Evolutionary conservation across 2,888 invertebrate species (phyloP).

Genomic region (Scotopteryx bipunctaria): DNA sequence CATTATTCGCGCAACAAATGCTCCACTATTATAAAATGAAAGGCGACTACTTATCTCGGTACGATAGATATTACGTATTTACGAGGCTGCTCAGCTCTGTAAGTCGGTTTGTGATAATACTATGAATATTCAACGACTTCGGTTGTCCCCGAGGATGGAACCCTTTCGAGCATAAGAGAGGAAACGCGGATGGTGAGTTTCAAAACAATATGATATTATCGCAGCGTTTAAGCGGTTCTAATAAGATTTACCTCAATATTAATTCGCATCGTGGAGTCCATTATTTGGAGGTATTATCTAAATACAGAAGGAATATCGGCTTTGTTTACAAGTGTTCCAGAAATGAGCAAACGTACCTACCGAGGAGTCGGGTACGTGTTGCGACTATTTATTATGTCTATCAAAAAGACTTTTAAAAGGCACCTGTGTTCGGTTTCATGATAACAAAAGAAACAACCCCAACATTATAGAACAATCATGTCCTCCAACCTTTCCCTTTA

Average conservation of each 20-base stretch:
- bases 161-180: constrained; percentile 79
- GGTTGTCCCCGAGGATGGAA: constrained; percentile 74
- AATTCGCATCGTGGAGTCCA: constrained; percentile 79
- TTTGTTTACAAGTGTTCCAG: constrained; percentile 54
- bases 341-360: constrained; percentile 45
- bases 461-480: constrained; percentile 75
- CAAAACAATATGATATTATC: constrained; percentile 83
- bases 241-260: constrained; percentile 83
- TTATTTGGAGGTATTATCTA: constrained; percentile 78
- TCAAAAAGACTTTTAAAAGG: constrained; percentile 35
- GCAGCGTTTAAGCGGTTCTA: constrained; percentile 79
- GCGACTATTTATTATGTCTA: constrained; percentile 47
- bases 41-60: constrained; percentile 57
- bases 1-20: constrained; percentile 43
- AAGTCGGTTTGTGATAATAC: constrained; percentile 77
- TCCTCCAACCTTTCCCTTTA: constrained; percentile 76
- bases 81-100: constrained; percentile 68
- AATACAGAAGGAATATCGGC: constrained; percentile 62
- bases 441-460: constrained; percentile 69
- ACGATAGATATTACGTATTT: constrained; percentile 68
- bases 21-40: constrained; percentile 43
- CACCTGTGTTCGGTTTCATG: constrained; percentile 51
- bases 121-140: constrained; percentile 77
- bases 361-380: constrained; percentile 45
- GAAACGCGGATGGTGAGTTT: constrained; percentile 77